These are phyloP conservation scores for Urocitellus parryii DNA, from an alignment of 2,113 vertebrate genomes.

Conservation along the genomic window DNA sequence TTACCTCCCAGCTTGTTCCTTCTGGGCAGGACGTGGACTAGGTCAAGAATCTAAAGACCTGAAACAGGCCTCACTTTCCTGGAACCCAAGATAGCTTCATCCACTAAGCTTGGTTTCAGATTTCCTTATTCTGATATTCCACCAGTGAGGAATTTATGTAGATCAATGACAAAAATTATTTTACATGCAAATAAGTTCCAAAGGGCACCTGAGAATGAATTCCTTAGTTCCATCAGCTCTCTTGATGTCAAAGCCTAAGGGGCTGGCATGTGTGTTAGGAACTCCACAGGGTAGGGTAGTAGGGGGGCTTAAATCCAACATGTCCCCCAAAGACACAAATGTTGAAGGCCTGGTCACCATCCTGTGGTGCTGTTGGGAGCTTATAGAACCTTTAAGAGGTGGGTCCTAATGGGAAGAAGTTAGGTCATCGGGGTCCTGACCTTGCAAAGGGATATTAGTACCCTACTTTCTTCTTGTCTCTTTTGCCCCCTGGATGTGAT, in stretches of 20 bases:
- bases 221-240: background rate
- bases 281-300: background rate
- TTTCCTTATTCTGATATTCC: background rate
- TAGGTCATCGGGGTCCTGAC: background rate
- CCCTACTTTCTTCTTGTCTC: too few species aligned
- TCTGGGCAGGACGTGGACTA: background rate
- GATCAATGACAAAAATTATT: background rate
- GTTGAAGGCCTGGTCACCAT: background rate
- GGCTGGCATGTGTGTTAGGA: accelerated
- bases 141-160: background rate
- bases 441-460: too few species aligned
- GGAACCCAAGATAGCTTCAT: background rate
- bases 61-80: background rate
- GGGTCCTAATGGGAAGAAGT: background rate
- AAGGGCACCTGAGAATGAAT: background rate
- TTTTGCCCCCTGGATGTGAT: background rate
- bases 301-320: background rate
- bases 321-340: background rate
- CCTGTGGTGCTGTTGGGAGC: background rate
- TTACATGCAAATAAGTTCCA: background rate
- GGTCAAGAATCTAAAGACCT: background rate
- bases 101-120: background rate
- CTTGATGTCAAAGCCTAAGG: background rate
- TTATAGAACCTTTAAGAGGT: background rate
- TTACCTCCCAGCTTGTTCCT: background rate